Percentiles rank a stretch among this genome's conserved stretches.
These are phyloP conservation scores for Centropristis striata DNA, from an alignment of 2,113 vertebrate species.

Conservation along the genomic window DNA sequence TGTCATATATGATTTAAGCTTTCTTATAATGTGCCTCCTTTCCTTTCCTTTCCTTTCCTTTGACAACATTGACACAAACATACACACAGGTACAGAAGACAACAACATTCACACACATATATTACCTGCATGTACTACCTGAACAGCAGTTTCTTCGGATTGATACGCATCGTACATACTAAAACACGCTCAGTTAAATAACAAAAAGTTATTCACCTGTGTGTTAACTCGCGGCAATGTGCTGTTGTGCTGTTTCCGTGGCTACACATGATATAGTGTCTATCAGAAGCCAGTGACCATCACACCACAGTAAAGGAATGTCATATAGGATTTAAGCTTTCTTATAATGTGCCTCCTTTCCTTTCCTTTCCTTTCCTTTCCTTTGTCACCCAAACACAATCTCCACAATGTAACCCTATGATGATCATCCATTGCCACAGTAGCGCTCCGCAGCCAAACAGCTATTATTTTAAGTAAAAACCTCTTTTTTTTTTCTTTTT, in stretches of 20 bases:
- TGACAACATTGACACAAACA: constrained; percentile 73
- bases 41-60: too few species aligned
- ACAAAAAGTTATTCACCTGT: not conserved
- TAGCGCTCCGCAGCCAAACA: not conserved
- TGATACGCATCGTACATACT: constrained; percentile 2
- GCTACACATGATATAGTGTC: constrained; percentile 4
- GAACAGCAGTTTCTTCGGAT: not conserved
- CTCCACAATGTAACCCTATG: not conserved
- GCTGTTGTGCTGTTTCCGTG: constrained; percentile 22
- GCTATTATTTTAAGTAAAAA: constrained; percentile 2
- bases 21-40: not conserved
- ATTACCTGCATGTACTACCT: constrained; percentile 27
- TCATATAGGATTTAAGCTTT: not conserved
- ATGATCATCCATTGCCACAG: not conserved
- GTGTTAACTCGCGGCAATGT: not conserved
- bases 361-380: not conserved
- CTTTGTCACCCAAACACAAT: not conserved
- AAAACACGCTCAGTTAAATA: not conserved
- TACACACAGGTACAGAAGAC: constrained; percentile 38
- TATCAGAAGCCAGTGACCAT: constrained; percentile 26
- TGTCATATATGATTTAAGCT: not conserved
- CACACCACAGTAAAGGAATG: not conserved
- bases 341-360: not conserved
- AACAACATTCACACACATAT: constrained; percentile 1
- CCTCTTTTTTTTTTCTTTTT: not conserved